Evolutionary conservation across 2,888 invertebrate genomes (phyloP).

Genomic region (Drosophila leonis): DNA sequence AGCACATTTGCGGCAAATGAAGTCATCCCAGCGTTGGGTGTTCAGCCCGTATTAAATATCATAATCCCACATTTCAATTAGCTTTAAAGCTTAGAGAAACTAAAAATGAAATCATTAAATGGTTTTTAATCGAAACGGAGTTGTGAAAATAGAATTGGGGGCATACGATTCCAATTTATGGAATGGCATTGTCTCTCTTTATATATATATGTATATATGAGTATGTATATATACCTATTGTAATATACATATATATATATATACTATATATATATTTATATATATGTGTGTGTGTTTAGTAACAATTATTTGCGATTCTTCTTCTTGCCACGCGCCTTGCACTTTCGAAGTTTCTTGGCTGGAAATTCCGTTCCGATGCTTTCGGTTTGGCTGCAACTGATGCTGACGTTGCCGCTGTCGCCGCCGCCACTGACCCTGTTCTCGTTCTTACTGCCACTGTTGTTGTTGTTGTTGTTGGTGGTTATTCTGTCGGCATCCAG

Average conservation of each 20-base stretch:
- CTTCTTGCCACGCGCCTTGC: conserved; percentile 30
- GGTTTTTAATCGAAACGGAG: conserved; percentile 14
- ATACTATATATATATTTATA: not conserved
- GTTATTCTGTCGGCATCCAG: not conserved
- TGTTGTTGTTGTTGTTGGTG: not conserved
- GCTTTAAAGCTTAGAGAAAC: not conserved
- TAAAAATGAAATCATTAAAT: not conserved
- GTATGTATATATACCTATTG: not conserved
- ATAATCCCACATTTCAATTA: conserved; percentile 19
- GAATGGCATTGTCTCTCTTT: not conserved
- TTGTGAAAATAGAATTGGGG: conserved; percentile 5
- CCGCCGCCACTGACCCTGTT: not conserved
- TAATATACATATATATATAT: not conserved
- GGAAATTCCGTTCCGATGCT: not conserved
- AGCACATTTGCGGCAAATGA: conserved; percentile 26
- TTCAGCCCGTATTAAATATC: conserved; percentile 25
- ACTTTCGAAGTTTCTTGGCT: conserved; percentile 12
- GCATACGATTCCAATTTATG: conserved; percentile 12
- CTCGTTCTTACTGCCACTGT: conserved; percentile 2
- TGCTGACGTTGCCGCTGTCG: not conserved
- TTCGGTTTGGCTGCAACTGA: not conserved
- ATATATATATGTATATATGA: not conserved
- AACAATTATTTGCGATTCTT: conserved; percentile 26
- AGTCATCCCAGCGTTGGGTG: conserved; percentile 30
- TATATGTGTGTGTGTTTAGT: not conserved